A percentile compares a stretch with the other conserved stretches of the same genome.
Evolutionary conservation across 2,888 invertebrate genomes (phyloP).

Genomic region (Pollenia labialis): DNA sequence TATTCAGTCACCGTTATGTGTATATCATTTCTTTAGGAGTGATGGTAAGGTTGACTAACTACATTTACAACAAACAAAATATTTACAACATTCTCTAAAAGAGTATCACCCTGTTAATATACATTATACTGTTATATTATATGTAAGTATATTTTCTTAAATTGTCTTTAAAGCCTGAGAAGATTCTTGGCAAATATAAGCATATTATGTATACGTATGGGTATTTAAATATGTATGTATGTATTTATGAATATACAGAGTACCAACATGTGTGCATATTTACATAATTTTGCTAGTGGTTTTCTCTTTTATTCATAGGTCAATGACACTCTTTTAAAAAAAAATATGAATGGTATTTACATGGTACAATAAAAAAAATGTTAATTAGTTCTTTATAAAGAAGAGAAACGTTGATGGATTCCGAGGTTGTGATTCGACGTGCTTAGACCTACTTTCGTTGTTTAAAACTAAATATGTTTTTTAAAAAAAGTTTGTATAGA

Average conservation of each 20-base stretch:
- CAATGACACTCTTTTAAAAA: constrained; percentile 50
- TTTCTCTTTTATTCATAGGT: constrained; percentile 40
- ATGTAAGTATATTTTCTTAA: neutral
- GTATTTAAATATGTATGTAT: neutral
- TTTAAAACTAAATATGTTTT: neutral
- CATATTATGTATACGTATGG: neutral
- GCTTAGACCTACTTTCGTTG: neutral
- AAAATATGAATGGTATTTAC: constrained; percentile 8
- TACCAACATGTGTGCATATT: neutral
- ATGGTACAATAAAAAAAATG: constrained; percentile 23
- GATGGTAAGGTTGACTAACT: no score
- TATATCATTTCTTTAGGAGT: no score
- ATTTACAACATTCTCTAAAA: no score
- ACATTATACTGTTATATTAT: neutral
- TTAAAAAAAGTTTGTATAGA: no score
- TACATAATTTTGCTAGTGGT: constrained; percentile 2
- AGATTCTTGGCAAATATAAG: neutral
- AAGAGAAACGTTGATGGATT: neutral
- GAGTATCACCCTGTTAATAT: constrained; percentile 7
- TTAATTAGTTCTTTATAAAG: constrained; percentile 14
- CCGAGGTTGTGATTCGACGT: neutral
- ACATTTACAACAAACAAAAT: no score
- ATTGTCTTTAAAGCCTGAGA: constrained; percentile 17
- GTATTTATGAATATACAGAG: neutral
- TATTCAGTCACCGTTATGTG: no score